Conservation (phyloP, 2,888 invertebrate species). For the Heliconius aoede region DNA sequence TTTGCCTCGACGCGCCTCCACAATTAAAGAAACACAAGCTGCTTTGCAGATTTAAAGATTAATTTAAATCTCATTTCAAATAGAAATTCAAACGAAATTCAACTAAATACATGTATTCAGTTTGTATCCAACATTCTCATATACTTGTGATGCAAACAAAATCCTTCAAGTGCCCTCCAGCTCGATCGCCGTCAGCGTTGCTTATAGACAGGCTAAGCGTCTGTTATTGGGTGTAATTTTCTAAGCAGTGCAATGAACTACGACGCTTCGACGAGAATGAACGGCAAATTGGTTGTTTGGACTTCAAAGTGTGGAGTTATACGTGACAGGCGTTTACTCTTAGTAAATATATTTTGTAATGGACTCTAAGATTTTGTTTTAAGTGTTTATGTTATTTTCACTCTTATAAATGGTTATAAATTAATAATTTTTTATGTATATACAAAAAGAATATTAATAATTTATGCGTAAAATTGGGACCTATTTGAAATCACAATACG, state of each 20-base stretch:
- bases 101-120: background rate
- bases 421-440: too few relatives aligned
- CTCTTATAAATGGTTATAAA: too few relatives aligned
- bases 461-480: too few relatives aligned
- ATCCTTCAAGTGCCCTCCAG: slow-evolving; percentile 14
- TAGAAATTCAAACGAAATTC: too few relatives aligned
- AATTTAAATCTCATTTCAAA: too few relatives aligned
- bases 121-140: background rate
- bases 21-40: too few relatives aligned
- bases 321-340: background rate
- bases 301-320: background rate
- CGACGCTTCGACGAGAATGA: background rate
- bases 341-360: background rate
- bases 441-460: too few relatives aligned
- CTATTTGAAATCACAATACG: too few relatives aligned
- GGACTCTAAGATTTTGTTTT: too few relatives aligned
- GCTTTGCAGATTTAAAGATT: too few relatives aligned
- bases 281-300: slow-evolving; percentile 5
- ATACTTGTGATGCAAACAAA: background rate
- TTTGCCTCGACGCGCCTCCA: too few relatives aligned
- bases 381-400: too few relatives aligned
- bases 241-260: slow-evolving; percentile 23
- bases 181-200: slow-evolving; percentile 12
- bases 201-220: slow-evolving; percentile 14
- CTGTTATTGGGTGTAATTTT: slow-evolving; percentile 22